Percentiles rank a stretch among this genome's conserved stretches.
Evolutionary conservation across 2,113 vertebrate species (phyloP).

Genomic region (Python bivittatus): DNA sequence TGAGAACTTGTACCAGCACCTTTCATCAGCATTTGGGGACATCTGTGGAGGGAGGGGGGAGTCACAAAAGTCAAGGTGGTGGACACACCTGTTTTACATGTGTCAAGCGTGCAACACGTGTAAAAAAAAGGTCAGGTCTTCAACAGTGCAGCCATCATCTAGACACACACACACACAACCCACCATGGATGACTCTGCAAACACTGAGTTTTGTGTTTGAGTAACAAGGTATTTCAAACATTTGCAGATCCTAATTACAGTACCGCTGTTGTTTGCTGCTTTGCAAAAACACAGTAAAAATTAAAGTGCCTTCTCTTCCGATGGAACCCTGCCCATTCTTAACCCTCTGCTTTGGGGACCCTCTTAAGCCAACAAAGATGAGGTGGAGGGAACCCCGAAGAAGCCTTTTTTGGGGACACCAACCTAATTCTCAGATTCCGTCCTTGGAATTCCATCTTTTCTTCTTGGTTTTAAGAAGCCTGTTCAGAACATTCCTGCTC

Average conservation of each 20-base stretch:
- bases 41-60: too few species aligned
- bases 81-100: too few species aligned
- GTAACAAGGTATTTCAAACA: conserved; percentile 53
- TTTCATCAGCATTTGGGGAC: conserved; percentile 38
- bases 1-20: conserved; percentile 12
- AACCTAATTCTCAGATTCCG: neutral
- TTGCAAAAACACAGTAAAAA: conserved; percentile 40
- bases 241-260: conserved; percentile 47
- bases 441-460: neutral
- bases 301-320: too few species aligned
- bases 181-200: too few species aligned
- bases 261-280: conserved; percentile 47
- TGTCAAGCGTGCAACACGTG: too few species aligned
- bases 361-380: neutral
- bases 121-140: too few species aligned
- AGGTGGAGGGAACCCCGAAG: neutral
- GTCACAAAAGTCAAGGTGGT: too few species aligned
- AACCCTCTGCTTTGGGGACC: neutral
- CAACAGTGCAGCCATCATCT: too few species aligned
- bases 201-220: conserved; percentile 34
- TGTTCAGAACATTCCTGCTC: neutral
- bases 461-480: neutral
- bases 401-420: neutral
- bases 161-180: too few species aligned
- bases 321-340: neutral